These are phyloP conservation scores for Camelus dromedarius DNA, from an alignment of 2,113 vertebrate genomes.

Conservation along the genomic window DNA sequence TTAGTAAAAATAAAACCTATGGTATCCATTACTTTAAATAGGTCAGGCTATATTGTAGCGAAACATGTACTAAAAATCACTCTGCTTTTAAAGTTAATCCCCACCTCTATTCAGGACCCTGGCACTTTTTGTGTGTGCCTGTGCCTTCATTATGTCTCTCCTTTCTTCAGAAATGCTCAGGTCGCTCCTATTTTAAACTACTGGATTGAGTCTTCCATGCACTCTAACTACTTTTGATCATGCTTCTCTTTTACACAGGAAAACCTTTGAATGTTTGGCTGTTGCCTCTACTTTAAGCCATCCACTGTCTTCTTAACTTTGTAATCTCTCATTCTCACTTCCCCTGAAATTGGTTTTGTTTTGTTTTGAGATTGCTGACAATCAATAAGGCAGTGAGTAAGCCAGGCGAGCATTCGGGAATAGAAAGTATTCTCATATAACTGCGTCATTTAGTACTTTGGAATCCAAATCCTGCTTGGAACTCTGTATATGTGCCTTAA, in stretches of 20 bases:
- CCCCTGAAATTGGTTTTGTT: neutral
- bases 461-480: neutral
- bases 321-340: conserved; percentile 44
- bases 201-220: neutral
- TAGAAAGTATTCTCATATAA: neutral
- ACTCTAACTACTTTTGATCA: neutral
- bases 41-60: neutral
- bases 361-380: neutral
- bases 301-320: conserved; percentile 27
- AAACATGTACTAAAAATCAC: neutral
- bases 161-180: neutral
- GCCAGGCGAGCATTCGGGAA: neutral
- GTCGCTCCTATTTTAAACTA: neutral
- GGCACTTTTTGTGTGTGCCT: neutral
- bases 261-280: neutral
- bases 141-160: neutral
- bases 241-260: neutral
- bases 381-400: neutral
- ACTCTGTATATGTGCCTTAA: neutral
- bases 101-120: neutral
- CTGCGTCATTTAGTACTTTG: neutral
- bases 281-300: neutral
- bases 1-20: conserved; percentile 31
- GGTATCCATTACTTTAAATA: neutral
- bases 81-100: neutral